These are phyloP conservation scores for Hydrolagus colliei DNA, from an alignment of 2,797 vertebrate genomes.

Conservation along the genomic window DNA sequence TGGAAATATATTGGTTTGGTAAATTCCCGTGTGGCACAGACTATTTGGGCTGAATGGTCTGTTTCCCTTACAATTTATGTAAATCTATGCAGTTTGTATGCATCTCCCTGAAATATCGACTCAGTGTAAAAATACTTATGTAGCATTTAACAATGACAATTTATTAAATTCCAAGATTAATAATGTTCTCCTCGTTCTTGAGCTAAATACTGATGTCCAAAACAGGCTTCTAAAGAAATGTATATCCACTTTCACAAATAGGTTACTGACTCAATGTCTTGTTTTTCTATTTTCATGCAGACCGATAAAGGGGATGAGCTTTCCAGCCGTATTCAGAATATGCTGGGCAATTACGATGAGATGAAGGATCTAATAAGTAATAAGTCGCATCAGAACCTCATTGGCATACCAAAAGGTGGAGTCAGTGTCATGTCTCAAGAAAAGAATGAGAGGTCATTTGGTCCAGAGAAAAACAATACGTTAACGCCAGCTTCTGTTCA, in stretches of 20 bases:
- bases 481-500: slow-evolving; percentile 53
- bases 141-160: no score
- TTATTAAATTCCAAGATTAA: no score
- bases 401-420: slow-evolving; percentile 48
- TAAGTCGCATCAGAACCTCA: slow-evolving; percentile 50
- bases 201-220: no score
- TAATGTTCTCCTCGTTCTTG: no score
- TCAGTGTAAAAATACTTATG: no score
- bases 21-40: no score
- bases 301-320: slow-evolving; percentile 83
- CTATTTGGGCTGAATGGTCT: no score
- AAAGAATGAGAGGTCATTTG: slow-evolving; percentile 46
- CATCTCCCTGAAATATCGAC: no score
- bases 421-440: slow-evolving; percentile 45
- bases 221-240: not conserved
- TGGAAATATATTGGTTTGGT: no score
- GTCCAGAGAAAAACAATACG: slow-evolving; percentile 51
- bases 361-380: slow-evolving; percentile 62
- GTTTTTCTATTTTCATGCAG: slow-evolving; percentile 51
- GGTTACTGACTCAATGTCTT: not conserved
- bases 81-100: no score
- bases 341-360: slow-evolving; percentile 88
- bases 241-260: not conserved
- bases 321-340: slow-evolving; percentile 79
- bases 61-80: no score